Percentiles rank a stretch among this genome's conserved stretches.
phyloP scores from a whole-genome alignment of 2,888 invertebrate genomes.

The Drosophila rubida region DNA sequence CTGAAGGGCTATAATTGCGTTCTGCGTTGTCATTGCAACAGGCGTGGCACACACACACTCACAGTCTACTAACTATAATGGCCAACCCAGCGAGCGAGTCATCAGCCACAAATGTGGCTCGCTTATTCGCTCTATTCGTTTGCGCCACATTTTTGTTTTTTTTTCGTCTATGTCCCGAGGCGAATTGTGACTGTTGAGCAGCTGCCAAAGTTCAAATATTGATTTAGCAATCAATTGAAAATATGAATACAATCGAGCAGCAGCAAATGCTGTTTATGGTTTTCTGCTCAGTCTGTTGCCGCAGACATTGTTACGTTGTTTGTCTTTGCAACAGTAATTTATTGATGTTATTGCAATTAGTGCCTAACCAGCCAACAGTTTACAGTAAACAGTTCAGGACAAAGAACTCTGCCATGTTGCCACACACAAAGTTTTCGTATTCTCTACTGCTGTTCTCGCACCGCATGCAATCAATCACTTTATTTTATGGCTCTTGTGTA shows the following conservation, averaged over 20 bases:
- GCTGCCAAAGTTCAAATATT: slow-evolving; percentile 69
- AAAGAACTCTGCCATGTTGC: background rate
- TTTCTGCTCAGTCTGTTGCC: slow-evolving; percentile 4
- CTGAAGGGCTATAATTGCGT: slow-evolving; percentile 52
- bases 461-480: slow-evolving; percentile 12
- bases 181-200: slow-evolving; percentile 29
- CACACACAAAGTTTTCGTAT: slow-evolving; percentile 8
- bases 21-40: slow-evolving; percentile 61
- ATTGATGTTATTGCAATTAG: slow-evolving; percentile 64
- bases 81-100: slow-evolving; percentile 8
- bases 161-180: slow-evolving; percentile 19
- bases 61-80: background rate
- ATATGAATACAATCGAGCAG: slow-evolving; percentile 49
- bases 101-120: slow-evolving; percentile 31
- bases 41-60: slow-evolving; percentile 39
- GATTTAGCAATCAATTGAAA: slow-evolving; percentile 69
- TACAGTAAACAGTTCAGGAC: slow-evolving; percentile 28
- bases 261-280: slow-evolving; percentile 41
- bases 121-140: slow-evolving; percentile 22
- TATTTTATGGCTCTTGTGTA: slow-evolving; percentile 4
- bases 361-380: slow-evolving; percentile 32
- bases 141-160: slow-evolving; percentile 7
- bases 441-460: slow-evolving; percentile 5
- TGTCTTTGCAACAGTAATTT: slow-evolving; percentile 40
- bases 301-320: slow-evolving; percentile 32